Percentiles rank a stretch among this genome's conserved stretches.
These are phyloP conservation scores for Shargacucullia verbasci DNA, from an alignment of 2,888 invertebrate species.

Conservation along the genomic window DNA sequence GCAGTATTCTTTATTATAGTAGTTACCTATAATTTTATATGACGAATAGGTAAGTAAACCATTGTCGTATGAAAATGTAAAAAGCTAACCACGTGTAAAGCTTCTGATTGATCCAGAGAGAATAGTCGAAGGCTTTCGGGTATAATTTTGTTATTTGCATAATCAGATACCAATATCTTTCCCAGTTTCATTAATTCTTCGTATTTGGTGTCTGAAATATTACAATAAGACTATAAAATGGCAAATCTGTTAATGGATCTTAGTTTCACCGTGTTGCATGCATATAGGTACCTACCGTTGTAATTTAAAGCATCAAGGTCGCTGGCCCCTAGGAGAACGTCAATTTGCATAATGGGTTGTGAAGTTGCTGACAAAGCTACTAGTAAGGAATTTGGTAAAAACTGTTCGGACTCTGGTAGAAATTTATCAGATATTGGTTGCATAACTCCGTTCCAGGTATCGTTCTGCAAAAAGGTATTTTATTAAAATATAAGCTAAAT, in stretches of 20 bases:
- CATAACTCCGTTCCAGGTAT: constrained; percentile 88
- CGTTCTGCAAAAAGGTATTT: constrained; percentile 78
- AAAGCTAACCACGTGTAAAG: constrained; percentile 64
- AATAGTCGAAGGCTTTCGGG: constrained; percentile 87
- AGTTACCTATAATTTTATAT: too few relatives aligned
- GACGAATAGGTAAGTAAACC: too few relatives aligned
- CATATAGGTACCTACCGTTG: constrained; percentile 75
- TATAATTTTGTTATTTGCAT: constrained; percentile 88
- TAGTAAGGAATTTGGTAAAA: constrained; percentile 88
- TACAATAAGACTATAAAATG: neutral
- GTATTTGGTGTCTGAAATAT: constrained; percentile 88
- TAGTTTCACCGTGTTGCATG: too few relatives aligned
- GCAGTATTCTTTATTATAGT: too few relatives aligned
- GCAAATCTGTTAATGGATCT: too few relatives aligned
- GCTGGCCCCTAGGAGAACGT: constrained; percentile 91
- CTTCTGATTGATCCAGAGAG: constrained; percentile 67
- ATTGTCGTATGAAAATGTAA: too few relatives aligned
- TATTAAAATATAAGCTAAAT: neutral
- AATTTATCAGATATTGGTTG: constrained; percentile 91
- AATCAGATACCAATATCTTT: constrained; percentile 86
- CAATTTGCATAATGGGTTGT: constrained; percentile 88
- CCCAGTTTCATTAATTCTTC: constrained; percentile 89
- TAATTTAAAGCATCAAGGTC: constrained; percentile 91
- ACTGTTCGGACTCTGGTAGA: constrained; percentile 89
- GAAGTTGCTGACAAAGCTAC: constrained; percentile 86